Conservation (phyloP, 2,888 invertebrate genomes). For the Folsomia candida region DNA sequence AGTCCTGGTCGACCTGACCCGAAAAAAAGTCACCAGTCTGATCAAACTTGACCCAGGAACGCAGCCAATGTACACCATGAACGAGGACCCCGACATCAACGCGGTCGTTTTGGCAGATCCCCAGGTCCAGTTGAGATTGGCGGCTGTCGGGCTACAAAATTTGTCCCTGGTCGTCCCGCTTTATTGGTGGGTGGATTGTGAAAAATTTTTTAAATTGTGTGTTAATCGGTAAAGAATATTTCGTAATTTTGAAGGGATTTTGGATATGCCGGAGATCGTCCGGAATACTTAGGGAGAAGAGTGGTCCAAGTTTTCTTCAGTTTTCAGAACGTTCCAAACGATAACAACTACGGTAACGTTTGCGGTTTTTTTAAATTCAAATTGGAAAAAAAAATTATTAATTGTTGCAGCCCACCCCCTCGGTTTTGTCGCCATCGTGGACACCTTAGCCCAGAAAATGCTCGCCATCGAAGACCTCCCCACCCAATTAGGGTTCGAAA, state of each 20-base stretch:
- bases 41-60: background rate
- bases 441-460: background rate
- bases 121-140: background rate
- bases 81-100: background rate
- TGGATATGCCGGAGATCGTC: too few relatives aligned
- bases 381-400: background rate
- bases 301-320: too few relatives aligned
- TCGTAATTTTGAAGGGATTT: too few relatives aligned
- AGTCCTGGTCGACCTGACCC: background rate
- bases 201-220: too few relatives aligned
- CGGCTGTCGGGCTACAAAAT: background rate
- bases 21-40: background rate
- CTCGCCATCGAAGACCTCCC: background rate
- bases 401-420: background rate
- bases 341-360: background rate
- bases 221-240: too few relatives aligned
- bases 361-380: background rate
- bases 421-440: background rate
- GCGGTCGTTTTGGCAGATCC: background rate
- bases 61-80: background rate
- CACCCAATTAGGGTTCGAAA: background rate
- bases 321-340: too few relatives aligned
- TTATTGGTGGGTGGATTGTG: background rate
- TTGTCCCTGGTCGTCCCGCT: background rate
- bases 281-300: too few relatives aligned